phyloP scores from a whole-genome alignment of 1,140 invertebrate species.

The Pomacea maculata region DNA sequence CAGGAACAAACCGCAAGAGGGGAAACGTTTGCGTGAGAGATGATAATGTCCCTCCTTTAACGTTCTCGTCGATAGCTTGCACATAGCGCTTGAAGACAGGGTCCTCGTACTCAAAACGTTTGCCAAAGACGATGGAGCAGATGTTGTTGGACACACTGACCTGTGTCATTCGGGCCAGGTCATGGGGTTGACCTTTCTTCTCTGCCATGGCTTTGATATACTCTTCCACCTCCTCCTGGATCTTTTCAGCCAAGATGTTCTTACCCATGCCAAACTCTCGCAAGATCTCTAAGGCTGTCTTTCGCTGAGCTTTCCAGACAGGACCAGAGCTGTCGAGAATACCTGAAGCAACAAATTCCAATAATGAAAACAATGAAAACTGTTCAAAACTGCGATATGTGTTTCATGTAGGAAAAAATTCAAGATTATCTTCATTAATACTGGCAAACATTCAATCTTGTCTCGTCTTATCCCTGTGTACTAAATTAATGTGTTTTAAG shows the following conservation, averaged over 20 bases:
- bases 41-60: not conserved
- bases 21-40: not conserved
- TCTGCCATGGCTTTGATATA: constrained; percentile 15
- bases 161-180: constrained; percentile 20
- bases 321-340: constrained; percentile 73
- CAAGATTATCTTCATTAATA: too few species aligned
- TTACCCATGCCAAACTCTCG: constrained; percentile 81
- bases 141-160: constrained; percentile 73
- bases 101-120: constrained; percentile 70
- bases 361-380: too few species aligned
- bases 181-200: constrained; percentile 18
- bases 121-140: constrained; percentile 87
- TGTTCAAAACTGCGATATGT: too few species aligned
- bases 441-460: too few species aligned
- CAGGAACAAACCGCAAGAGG: not conserved
- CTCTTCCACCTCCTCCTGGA: constrained; percentile 63
- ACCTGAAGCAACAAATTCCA: not conserved
- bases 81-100: constrained; percentile 30
- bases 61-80: constrained; percentile 29
- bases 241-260: constrained; percentile 74
- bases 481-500: too few species aligned
- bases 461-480: too few species aligned
- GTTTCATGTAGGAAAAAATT: too few species aligned
- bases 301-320: constrained; percentile 84
- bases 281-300: constrained; percentile 76